Evolutionary conservation across 2,888 invertebrate species (phyloP).

Genomic region (Temnothorax rugatulus): DNA sequence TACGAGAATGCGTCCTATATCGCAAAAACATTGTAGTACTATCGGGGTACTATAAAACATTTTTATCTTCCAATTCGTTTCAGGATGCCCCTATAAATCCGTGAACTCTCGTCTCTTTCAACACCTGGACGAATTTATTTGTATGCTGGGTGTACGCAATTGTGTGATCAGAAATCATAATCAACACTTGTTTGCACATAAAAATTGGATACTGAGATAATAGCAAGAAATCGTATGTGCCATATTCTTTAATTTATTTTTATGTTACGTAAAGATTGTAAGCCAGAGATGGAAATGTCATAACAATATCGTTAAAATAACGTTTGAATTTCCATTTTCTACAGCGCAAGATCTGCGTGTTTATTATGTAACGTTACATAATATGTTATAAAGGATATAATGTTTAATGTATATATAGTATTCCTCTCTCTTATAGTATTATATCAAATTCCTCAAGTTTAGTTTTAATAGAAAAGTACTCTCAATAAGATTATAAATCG

Average conservation of each 20-base stretch:
- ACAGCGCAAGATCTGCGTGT: not conserved
- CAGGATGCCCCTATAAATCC: conserved; percentile 21
- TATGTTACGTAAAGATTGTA: conserved; percentile 1
- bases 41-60: conserved; percentile 22
- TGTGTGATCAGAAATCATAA: not conserved
- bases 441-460: not conserved
- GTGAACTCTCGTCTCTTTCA: not conserved
- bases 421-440: not conserved
- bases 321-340: not conserved
- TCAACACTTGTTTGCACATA: conserved; percentile 10
- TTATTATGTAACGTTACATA: conserved; percentile 18
- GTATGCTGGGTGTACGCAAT: not conserved
- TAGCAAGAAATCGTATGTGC: not conserved
- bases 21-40: not conserved
- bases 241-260: conserved; percentile 30
- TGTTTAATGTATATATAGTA: not conserved
- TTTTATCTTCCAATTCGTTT: conserved; percentile 29
- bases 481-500: not conserved
- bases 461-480: not conserved
- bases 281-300: not conserved
- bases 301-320: not conserved
- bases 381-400: not conserved
- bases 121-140: not conserved
- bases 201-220: not conserved
- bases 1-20: not conserved